These are phyloP conservation scores for Balaeniceps rex DNA, from an alignment of 2,113 vertebrate species.

Conservation along the genomic window DNA sequence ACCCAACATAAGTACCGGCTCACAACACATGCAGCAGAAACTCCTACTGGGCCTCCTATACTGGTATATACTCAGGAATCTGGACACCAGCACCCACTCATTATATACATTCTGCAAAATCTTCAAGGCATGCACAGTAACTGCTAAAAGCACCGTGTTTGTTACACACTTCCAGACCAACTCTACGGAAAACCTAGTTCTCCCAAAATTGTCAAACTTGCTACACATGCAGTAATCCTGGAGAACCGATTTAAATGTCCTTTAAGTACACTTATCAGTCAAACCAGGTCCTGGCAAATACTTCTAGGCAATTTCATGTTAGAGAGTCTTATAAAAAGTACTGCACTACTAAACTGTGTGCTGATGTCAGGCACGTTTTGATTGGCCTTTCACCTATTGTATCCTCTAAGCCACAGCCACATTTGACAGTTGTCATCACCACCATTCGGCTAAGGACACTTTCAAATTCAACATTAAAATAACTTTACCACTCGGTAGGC, in stretches of 20 bases:
- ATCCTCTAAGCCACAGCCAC: not conserved
- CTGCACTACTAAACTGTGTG: not conserved
- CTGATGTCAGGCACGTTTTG: not conserved
- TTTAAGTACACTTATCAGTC: not conserved
- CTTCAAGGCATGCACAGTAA: not conserved
- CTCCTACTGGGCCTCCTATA: not conserved
- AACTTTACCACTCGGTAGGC: not conserved
- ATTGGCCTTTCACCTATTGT: not conserved
- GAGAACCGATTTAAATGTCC: not conserved
- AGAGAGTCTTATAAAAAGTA: not conserved
- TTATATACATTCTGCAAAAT: not conserved
- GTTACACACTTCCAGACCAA: not conserved
- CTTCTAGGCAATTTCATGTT: not conserved
- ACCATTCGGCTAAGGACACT: not conserved
- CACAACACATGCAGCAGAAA: not conserved
- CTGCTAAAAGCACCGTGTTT: not conserved
- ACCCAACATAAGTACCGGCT: accelerated
- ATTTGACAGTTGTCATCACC: not conserved
- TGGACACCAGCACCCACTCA: not conserved
- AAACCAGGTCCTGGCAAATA: not conserved
- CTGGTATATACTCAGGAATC: not conserved
- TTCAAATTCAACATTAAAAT: not conserved
- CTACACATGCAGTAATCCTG: not conserved
- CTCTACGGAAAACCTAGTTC: not conserved
- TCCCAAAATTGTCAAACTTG: not conserved